Percentiles rank a stretch among this genome's conserved stretches.
phyloP scores from a whole-genome alignment of 2,113 vertebrate genomes.

The Apteryx owenii region DNA sequence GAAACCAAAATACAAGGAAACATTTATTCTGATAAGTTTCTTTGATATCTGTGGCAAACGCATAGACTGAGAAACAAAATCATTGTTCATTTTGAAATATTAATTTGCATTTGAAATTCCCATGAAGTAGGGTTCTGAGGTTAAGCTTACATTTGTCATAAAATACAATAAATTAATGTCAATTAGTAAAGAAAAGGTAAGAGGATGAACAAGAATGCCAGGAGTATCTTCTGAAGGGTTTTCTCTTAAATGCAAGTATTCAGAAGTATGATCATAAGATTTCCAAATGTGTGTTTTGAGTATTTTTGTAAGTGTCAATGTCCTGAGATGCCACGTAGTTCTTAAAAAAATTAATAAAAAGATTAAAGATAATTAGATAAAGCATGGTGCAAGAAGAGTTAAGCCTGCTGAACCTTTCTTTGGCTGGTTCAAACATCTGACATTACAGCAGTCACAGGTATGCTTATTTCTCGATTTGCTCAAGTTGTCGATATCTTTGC shows the following conservation, averaged over 20 bases:
- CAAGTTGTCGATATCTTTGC: neutral
- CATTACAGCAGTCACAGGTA: neutral
- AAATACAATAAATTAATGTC: neutral
- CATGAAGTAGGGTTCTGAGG: neutral
- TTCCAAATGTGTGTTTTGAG: neutral
- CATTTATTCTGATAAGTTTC: neutral
- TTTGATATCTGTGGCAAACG: neutral
- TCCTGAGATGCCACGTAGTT: neutral
- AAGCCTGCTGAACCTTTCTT: neutral
- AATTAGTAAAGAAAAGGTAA: neutral
- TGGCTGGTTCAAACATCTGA: accelerated
- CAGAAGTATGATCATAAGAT: neutral
- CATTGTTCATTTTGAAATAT: neutral
- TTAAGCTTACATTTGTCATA: neutral
- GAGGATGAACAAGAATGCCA: neutral
- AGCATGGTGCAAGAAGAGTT: accelerated
- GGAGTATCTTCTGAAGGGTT: neutral
- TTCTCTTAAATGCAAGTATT: neutral
- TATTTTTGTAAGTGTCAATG: neutral
- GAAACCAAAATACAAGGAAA: neutral
- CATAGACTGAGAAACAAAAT: neutral
- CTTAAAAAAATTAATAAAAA: neutral
- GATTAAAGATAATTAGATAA: accelerated
- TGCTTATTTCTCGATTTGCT: neutral
- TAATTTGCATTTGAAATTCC: neutral